These are phyloP conservation scores for Monochamus alternatus DNA, from an alignment of 2,888 invertebrate genomes.

Conservation along the genomic window DNA sequence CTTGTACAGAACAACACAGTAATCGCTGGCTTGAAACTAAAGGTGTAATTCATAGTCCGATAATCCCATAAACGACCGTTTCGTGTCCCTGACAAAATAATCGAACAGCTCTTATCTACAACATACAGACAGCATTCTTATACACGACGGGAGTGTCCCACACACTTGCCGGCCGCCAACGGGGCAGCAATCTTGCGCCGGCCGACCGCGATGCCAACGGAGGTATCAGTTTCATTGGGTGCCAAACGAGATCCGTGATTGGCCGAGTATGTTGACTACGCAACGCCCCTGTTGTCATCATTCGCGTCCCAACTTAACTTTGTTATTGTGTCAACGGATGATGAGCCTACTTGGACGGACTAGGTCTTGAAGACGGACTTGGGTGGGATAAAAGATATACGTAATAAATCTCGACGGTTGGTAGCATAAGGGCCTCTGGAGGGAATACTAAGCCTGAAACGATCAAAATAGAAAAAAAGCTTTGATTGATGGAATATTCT, in stretches of 20 bases:
- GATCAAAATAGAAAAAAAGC: too few species aligned
- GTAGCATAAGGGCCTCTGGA: too few species aligned
- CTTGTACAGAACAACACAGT: too few species aligned
- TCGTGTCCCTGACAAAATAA: too few species aligned
- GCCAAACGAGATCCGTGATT: slow-evolving; percentile 64
- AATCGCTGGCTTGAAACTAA: too few species aligned
- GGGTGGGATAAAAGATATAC: too few species aligned
- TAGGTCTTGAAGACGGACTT: not conserved
- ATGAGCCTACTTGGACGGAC: slow-evolving; percentile 19
- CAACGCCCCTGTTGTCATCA: slow-evolving; percentile 65
- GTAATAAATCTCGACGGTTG: too few species aligned
- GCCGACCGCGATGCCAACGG: slow-evolving; percentile 64
- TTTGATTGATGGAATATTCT: too few species aligned
- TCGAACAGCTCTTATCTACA: too few species aligned
- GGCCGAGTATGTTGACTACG: slow-evolving; percentile 64
- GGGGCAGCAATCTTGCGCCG: slow-evolving; percentile 39
- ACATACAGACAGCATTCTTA: slow-evolving; percentile 6
- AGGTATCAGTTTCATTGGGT: slow-evolving; percentile 71
- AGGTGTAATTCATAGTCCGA: too few species aligned
- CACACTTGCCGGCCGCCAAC: not conserved
- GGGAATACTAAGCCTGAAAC: too few species aligned
- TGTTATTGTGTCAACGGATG: slow-evolving; percentile 42
- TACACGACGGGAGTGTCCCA: slow-evolving; percentile 33
- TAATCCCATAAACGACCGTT: too few species aligned
- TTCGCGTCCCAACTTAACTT: slow-evolving; percentile 51